Percentiles rank a stretch among this genome's conserved stretches.
phyloP scores from a whole-genome alignment of 2,797 vertebrate genomes.

The Acomys russatus region DNA sequence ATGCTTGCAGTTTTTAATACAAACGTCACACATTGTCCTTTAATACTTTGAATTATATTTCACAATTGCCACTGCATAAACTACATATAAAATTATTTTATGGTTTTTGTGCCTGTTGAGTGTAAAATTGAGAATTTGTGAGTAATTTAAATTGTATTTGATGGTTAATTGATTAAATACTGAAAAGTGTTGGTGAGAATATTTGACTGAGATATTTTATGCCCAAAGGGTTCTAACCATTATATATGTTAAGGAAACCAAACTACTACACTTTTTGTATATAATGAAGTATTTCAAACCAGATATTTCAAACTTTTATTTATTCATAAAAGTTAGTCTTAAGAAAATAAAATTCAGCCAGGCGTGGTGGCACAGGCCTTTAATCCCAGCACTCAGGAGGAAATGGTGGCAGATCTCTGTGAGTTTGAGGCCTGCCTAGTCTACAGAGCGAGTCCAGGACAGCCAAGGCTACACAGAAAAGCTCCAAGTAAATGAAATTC shows the following conservation, averaged over 20 bases:
- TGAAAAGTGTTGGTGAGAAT: slow-evolving; percentile 34
- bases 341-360: slow-evolving; percentile 3
- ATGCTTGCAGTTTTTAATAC: slow-evolving; percentile 54
- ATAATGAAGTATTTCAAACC: slow-evolving; percentile 30
- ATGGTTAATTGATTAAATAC: slow-evolving; percentile 66
- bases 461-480: too few relatives aligned
- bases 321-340: background rate
- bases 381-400: too few relatives aligned
- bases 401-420: too few relatives aligned
- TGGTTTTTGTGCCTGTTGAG: slow-evolving; percentile 10
- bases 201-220: slow-evolving; percentile 43
- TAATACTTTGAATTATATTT: slow-evolving; percentile 68
- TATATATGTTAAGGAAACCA: slow-evolving; percentile 56
- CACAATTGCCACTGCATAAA: slow-evolving; percentile 53
- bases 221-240: slow-evolving; percentile 18
- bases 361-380: too few relatives aligned
- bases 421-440: too few relatives aligned
- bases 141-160: slow-evolving; percentile 65
- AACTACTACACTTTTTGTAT: slow-evolving; percentile 10
- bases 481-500: background rate
- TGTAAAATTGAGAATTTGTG: slow-evolving; percentile 44
- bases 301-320: background rate
- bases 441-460: too few relatives aligned
- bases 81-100: slow-evolving; percentile 50
- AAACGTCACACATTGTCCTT: slow-evolving; percentile 53